These are phyloP conservation scores for Xiphophorus hellerii DNA, from an alignment of 2,113 vertebrate genomes.

Conservation along the genomic window DNA sequence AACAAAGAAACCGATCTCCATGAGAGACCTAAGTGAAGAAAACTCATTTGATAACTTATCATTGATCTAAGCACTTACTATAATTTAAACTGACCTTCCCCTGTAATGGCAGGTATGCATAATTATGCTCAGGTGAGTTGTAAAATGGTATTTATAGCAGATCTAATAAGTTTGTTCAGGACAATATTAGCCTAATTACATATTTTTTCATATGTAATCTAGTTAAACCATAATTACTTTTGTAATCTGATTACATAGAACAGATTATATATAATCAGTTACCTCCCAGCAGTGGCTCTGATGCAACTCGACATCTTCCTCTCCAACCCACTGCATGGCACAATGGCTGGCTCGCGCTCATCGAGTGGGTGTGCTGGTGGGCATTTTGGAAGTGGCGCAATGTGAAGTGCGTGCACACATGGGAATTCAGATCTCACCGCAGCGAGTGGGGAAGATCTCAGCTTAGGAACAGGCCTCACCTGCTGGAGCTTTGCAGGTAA, in stretches of 20 bases:
- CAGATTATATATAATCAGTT: not conserved
- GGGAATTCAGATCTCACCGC: constrained; percentile 48
- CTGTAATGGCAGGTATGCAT: not conserved
- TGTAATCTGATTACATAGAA: not conserved
- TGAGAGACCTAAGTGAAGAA: not conserved
- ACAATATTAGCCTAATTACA: not conserved
- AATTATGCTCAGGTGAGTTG: not conserved
- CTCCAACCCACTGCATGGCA: constrained; percentile 45
- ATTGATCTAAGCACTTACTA: not conserved
- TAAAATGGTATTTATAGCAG: not conserved
- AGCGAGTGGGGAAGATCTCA: constrained; percentile 31
- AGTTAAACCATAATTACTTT: not conserved
- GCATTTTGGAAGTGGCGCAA: constrained; percentile 65
- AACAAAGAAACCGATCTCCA: not conserved
- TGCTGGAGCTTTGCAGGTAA: constrained; percentile 70
- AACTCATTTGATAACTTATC: not conserved
- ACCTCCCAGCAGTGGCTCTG: not conserved
- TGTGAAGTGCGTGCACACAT: constrained; percentile 55
- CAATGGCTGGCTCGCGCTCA: constrained; percentile 53
- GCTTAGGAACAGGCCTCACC: constrained; percentile 64
- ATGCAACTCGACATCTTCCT: not conserved
- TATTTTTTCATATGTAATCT: not conserved
- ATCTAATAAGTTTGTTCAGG: not conserved
- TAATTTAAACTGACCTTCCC: not conserved
- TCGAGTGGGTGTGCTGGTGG: constrained; percentile 53